Base-by-base conservation (phyloP, 2,888 invertebrate genomes). In the Stenurella melanura region DNA sequence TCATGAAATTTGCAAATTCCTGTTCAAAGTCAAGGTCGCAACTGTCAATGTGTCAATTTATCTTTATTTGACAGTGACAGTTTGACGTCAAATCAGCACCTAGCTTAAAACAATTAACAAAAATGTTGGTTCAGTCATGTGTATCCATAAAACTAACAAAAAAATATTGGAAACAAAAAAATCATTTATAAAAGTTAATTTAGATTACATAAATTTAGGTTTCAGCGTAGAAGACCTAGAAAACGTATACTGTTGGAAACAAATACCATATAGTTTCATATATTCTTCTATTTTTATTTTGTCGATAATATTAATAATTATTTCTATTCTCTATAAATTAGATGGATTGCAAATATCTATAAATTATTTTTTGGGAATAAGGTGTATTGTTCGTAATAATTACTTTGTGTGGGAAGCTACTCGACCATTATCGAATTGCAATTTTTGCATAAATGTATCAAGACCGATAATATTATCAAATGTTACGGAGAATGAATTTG, bases 391-490 rank as follows among this genome's bases (percentile, higher is more conserved):
- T 86, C 94, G 95, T 81, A 96, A 95, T 89, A 96, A 96, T 91
- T 96, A 95, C 88, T 91, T 97, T 77, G 90, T 96, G 81, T 96
- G 96, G 96, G 97, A 97, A 90, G 95, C 95, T 71, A 95, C 96
- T 21, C 91, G 97, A 82, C 97, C 97, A 30, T 91, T 96, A 72
- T 94, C 96, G 21, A 93, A 96, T 89, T 97, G 97, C 87, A 90
- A 91, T 84, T 95, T 95, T 89, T 97, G 97, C 90, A 89, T 90
- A 83, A 93, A 93, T 83, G 90, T 96, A 77, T 91, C 92, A 71
- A 91, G 92, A 82, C 94, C 96, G 60, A 89, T 94, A 80, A 91
- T 95, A 83, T 88, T 96, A 78, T 88, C 90, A 81, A 96, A 96
- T 89, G 87, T 94, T 83, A 93, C 94, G 5, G 91, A 92, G 82